Conservation (phyloP, 1,140 invertebrate species). For the Eciton burchellii region DNA sequence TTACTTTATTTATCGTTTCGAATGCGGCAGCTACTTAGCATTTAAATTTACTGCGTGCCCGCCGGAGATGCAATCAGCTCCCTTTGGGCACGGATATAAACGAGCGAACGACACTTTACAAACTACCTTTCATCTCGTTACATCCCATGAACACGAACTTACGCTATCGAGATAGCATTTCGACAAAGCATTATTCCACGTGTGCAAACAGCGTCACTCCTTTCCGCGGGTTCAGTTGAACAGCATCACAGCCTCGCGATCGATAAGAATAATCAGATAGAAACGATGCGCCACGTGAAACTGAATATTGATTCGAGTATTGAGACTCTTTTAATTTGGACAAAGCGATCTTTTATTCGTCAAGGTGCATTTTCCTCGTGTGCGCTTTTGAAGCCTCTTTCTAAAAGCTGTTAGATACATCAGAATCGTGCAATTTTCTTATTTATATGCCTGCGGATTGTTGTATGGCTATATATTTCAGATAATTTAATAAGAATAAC, state of each 20-base stretch:
- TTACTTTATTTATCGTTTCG: slow-evolving; percentile 45
- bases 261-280: slow-evolving; percentile 19
- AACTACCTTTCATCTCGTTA: slow-evolving; percentile 33
- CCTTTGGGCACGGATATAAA: slow-evolving; percentile 48
- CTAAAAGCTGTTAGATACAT: no score
- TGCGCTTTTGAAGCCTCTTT: background rate
- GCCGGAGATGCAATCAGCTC: slow-evolving; percentile 19
- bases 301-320: background rate
- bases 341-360: background rate
- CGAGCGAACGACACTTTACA: slow-evolving; percentile 56
- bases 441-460: background rate
- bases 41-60: slow-evolving; percentile 53
- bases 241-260: slow-evolving; percentile 3
- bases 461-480: background rate
- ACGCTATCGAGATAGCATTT: slow-evolving; percentile 46
- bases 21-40: slow-evolving; percentile 45
- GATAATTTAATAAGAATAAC: background rate
- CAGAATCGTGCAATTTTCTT: background rate
- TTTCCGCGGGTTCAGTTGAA: slow-evolving; percentile 12
- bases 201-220: background rate
- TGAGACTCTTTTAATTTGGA: background rate
- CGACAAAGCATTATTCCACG: slow-evolving; percentile 15
- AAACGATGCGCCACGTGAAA: background rate
- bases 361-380: background rate
- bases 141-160: slow-evolving; percentile 8